A percentile compares a stretch with the other conserved stretches of the same genome.
Conservation (phyloP, 2,113 vertebrate genomes). For the Cheilinus undulatus region DNA sequence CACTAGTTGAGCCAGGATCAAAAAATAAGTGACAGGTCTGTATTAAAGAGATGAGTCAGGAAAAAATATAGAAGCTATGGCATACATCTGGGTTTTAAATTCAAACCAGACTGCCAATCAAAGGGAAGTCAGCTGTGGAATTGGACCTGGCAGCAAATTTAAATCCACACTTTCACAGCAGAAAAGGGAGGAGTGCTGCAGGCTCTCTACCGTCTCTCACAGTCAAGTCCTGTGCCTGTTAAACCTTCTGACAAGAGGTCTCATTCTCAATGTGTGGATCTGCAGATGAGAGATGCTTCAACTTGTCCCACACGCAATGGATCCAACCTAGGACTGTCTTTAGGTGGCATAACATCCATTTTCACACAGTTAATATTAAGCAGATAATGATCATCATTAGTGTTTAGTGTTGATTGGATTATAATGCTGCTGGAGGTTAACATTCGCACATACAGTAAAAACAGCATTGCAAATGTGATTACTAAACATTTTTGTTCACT, state of each 20-base stretch:
- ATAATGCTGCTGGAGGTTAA: too few relatives aligned
- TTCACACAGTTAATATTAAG: not conserved
- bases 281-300: slow-evolving; percentile 40
- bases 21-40: slow-evolving; percentile 23
- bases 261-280: slow-evolving; percentile 68
- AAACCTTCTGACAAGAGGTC: slow-evolving; percentile 70
- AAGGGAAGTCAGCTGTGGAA: slow-evolving; percentile 70
- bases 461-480: too few relatives aligned
- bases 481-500: too few relatives aligned
- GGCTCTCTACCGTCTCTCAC: slow-evolving; percentile 54
- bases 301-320: slow-evolving; percentile 27
- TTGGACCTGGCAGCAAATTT: slow-evolving; percentile 70
- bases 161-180: slow-evolving; percentile 66
- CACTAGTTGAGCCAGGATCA: not conserved
- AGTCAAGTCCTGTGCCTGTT: slow-evolving; percentile 59
- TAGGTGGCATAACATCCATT: not conserved
- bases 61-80: slow-evolving; percentile 16
- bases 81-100: slow-evolving; percentile 41
- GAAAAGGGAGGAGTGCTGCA: slow-evolving; percentile 51
- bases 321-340: not conserved
- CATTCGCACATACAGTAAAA: too few relatives aligned
- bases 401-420: too few relatives aligned
- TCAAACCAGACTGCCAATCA: slow-evolving; percentile 45
- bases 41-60: slow-evolving; percentile 28
- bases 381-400: too few relatives aligned